phyloP scores from a whole-genome alignment of 2,113 vertebrate genomes.

The Colistium nudipinnis region DNA sequence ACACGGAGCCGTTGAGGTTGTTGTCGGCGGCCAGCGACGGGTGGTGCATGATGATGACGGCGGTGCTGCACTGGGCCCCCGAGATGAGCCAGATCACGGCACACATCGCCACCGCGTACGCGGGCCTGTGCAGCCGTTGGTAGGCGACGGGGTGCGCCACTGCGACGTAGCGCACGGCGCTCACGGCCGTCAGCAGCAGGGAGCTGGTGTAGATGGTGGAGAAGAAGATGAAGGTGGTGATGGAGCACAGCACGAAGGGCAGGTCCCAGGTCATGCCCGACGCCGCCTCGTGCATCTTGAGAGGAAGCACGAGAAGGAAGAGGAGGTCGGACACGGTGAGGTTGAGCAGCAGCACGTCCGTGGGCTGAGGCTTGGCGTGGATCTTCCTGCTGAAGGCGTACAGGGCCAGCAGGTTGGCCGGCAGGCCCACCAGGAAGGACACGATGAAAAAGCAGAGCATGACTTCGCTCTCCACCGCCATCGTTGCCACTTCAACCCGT shows the following conservation, averaged over 20 bases:
- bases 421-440: conserved; percentile 81
- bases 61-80: conserved; percentile 77
- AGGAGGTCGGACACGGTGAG: conserved; percentile 83
- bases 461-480: conserved; percentile 35
- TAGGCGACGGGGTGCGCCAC: conserved; percentile 80
- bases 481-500: conserved; percentile 19
- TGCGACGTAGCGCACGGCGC: conserved; percentile 82
- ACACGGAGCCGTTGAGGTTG: conserved; percentile 14
- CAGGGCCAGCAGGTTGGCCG: conserved; percentile 81
- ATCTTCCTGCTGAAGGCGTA: conserved; percentile 77
- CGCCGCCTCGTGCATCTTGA: conserved; percentile 82
- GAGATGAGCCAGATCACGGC: conserved; percentile 78
- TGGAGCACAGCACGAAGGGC: conserved; percentile 68
- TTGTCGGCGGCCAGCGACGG: neutral
- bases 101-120: conserved; percentile 53
- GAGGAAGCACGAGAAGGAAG: conserved; percentile 81
- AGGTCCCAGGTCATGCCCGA: conserved; percentile 74
- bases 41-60: conserved; percentile 69
- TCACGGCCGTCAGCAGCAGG: conserved; percentile 82
- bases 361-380: conserved; percentile 53
- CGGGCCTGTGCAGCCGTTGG: conserved; percentile 49
- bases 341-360: conserved; percentile 84
- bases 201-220: conserved; percentile 87
- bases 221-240: conserved; percentile 81
- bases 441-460: conserved; percentile 78